Evolutionary conservation across 1,140 invertebrate genomes (phyloP), one percentile per base, ranked within the genome.

Genomic region (Drosophila teissieri): DNA sequence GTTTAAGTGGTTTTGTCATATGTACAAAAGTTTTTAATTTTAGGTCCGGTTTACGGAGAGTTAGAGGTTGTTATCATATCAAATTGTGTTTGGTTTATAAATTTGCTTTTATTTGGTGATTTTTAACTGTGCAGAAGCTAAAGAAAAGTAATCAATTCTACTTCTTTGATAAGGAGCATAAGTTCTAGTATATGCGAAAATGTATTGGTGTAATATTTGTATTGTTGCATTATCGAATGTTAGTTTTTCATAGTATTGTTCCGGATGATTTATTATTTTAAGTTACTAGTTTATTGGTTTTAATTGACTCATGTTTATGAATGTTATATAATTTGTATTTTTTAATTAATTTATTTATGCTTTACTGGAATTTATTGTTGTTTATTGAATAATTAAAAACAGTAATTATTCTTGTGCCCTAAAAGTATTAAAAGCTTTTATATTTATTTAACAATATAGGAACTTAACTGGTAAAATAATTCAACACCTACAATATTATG

Each of bases 21-120:
- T 83, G 46, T 74, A 78, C 58, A 82, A 51, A 65, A 55, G 63
- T 65, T 81, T 58, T 39, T 58, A 60, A 56, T 58, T 78, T 67
- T 17, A 56, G 42, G 55, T 64, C 64, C 19, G 24, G 64, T 22
- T 31, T 42, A 39, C 63, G 24, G 34, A 17, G 42, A 17, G 31
- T 11, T 8, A 34, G 34, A 14, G 74, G 58, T 40, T 54, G 62
- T 60, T 44, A 53, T 39, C 37, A 14, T 34, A 17, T n/a, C 58
- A 39, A 22, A 69, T 17, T 19, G 15, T 55, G 36, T 44, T 55
- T n/a, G 12, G 53, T 53, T 69, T 31, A 53, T 15, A 37, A 17
- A 17, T 54, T 39, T 55, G 27, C 27, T 24, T 53, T 60, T 55
- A 51, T 40, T 24, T 44, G 54, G 37, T 36, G 44, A n/a, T 48